Percentiles rank a stretch among this genome's conserved stretches.
Evolutionary conservation across 53 echinoderm and acorn worm genomes (phyloP).

Genomic region (Holothuria leucospilota): DNA sequence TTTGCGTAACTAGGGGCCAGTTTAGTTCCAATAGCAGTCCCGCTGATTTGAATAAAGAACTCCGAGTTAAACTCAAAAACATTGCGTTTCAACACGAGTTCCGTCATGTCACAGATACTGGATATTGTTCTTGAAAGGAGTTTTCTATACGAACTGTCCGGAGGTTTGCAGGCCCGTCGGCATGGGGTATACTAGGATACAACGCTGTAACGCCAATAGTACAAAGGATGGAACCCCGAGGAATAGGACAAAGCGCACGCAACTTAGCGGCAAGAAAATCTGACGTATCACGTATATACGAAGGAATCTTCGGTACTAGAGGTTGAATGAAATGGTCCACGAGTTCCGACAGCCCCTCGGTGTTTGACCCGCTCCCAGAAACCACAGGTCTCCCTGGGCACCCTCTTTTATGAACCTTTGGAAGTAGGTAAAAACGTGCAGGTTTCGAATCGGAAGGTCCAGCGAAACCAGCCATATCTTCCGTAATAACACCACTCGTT

Average conservation of each 20-base stretch:
- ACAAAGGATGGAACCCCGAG: not conserved
- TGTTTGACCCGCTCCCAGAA: not conserved
- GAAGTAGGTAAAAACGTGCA: conserved; percentile 51
- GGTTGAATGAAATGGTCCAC: conserved; percentile 37
- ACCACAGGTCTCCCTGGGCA: conserved; percentile 18
- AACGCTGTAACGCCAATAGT: not conserved
- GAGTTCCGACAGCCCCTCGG: conserved; percentile 1
- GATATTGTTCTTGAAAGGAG: not conserved
- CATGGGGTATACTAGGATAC: conserved; percentile 7
- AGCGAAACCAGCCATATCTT: not conserved
- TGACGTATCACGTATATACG: conserved; percentile 10
- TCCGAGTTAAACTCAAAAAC: too few relatives aligned
- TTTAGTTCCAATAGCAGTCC: too few relatives aligned
- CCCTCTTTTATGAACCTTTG: conserved; percentile 49
- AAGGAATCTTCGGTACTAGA: not conserved
- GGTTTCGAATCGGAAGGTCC: conserved; percentile 31
- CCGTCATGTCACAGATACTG: too few relatives aligned
- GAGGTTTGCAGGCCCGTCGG: too few relatives aligned
- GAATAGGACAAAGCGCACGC: not conserved
- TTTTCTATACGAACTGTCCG: not conserved
- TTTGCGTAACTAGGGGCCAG: conserved; percentile 1
- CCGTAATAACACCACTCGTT: not conserved
- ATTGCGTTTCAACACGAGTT: too few relatives aligned
- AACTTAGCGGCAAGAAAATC: not conserved
- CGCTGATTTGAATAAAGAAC: too few relatives aligned